phyloP scores from a whole-genome alignment of 2,888 invertebrate species.

The Cheilosia grossa region DNA sequence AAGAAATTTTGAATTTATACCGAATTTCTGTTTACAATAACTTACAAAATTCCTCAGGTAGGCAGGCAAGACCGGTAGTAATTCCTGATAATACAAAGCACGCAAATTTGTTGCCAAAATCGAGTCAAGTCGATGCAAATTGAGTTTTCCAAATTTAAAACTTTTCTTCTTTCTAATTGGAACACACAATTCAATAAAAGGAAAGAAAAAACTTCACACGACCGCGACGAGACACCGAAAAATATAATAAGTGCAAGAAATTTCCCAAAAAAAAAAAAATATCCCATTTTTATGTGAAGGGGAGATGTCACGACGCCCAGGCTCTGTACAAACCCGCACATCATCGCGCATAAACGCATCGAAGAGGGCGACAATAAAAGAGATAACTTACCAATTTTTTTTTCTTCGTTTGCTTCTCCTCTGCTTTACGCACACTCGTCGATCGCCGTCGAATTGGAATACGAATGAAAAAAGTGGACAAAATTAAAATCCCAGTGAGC shows the following conservation, averaged over 20 bases:
- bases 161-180: slow-evolving; percentile 47
- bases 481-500: slow-evolving; percentile 33
- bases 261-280: slow-evolving; percentile 36
- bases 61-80: not conserved
- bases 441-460: slow-evolving; percentile 7
- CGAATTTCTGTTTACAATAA: not conserved
- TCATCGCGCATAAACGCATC: slow-evolving; percentile 50
- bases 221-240: slow-evolving; percentile 16
- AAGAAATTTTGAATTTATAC: not conserved
- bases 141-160: slow-evolving; percentile 11
- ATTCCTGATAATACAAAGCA: not conserved
- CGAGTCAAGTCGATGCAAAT: not conserved
- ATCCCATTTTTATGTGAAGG: slow-evolving; percentile 9
- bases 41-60: not conserved
- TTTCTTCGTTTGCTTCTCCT: slow-evolving; percentile 2
- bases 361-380: not conserved
- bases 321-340: slow-evolving; percentile 27
- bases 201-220: slow-evolving; percentile 20
- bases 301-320: slow-evolving; percentile 23
- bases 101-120: slow-evolving; percentile 8
- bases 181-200: slow-evolving; percentile 36
- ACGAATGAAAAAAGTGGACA: slow-evolving; percentile 26
- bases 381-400: slow-evolving; percentile 50
- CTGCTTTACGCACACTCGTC: slow-evolving; percentile 31
- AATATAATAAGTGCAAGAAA: slow-evolving; percentile 40